Evolutionary conservation across 2,797 vertebrate species (phyloP).

Genomic region (Graptemys geographica): DNA sequence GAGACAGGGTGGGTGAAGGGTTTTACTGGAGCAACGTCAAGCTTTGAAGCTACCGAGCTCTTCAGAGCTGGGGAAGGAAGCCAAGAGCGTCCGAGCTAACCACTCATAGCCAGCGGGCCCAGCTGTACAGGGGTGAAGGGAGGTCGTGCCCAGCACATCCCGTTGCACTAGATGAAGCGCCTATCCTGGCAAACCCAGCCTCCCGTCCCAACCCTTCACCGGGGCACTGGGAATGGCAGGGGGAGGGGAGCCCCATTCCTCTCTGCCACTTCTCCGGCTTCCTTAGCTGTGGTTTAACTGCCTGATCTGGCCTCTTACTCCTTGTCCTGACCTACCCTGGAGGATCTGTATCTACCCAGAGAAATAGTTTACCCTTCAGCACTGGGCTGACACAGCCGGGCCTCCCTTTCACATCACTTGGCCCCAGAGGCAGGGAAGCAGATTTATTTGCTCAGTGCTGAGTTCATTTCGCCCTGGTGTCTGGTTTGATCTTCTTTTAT

Average conservation of each 20-base stretch:
- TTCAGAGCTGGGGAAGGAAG: neutral
- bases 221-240: neutral
- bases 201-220: rapidly evolving
- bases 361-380: neutral
- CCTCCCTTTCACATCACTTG: neutral
- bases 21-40: neutral
- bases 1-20: neutral
- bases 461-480: neutral
- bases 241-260: neutral
- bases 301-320: neutral
- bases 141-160: neutral
- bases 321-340: neutral
- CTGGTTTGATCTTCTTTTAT: neutral
- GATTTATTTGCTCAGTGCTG: neutral
- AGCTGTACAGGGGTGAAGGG: neutral
- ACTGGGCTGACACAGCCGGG: neutral
- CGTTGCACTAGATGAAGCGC: neutral
- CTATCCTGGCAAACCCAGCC: neutral
- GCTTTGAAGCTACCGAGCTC: neutral
- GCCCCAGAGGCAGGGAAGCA: neutral
- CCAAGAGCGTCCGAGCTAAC: neutral
- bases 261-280: too few species aligned
- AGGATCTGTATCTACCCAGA: neutral
- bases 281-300: neutral
- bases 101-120: too few species aligned